Conservation (phyloP, 2,888 invertebrate genomes). For the Acrobasis suavella region DNA sequence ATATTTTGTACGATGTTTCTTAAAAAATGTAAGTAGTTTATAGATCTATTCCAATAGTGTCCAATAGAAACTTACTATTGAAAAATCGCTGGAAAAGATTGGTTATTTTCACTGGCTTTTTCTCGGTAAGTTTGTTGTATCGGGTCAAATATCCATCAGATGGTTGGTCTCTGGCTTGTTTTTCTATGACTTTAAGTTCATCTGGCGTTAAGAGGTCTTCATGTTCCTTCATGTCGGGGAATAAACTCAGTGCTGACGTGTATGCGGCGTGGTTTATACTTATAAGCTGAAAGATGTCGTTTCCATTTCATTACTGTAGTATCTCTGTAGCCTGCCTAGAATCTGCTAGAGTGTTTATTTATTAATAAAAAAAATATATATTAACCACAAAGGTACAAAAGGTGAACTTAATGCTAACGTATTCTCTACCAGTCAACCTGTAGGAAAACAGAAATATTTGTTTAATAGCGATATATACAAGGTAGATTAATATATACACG, state of each 20-base stretch:
- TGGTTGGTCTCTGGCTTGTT: conserved; percentile 51
- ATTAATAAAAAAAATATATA: too few relatives aligned
- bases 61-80: conserved; percentile 47
- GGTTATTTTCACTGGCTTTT: conserved; percentile 51
- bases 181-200: conserved; percentile 56
- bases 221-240: conserved; percentile 75
- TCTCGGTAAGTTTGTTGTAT: conserved; percentile 43
- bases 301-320: neutral
- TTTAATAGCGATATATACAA: too few relatives aligned
- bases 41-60: neutral
- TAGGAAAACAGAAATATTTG: too few relatives aligned
- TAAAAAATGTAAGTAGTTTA: neutral
- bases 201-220: conserved; percentile 59
- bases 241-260: conserved; percentile 72
- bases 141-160: conserved; percentile 52
- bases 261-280: conserved; percentile 69
- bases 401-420: too few relatives aligned
- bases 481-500: too few relatives aligned
- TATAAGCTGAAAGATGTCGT: conserved; percentile 57
- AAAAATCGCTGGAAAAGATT: conserved; percentile 62
- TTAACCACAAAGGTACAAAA: too few relatives aligned
- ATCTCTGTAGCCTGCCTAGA: too few relatives aligned
- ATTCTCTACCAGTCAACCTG: too few relatives aligned
- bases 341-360: too few relatives aligned
- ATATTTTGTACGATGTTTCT: too few relatives aligned